phyloP scores from a whole-genome alignment of 1,140 invertebrate genomes.

The Phthorimaea operculella region DNA sequence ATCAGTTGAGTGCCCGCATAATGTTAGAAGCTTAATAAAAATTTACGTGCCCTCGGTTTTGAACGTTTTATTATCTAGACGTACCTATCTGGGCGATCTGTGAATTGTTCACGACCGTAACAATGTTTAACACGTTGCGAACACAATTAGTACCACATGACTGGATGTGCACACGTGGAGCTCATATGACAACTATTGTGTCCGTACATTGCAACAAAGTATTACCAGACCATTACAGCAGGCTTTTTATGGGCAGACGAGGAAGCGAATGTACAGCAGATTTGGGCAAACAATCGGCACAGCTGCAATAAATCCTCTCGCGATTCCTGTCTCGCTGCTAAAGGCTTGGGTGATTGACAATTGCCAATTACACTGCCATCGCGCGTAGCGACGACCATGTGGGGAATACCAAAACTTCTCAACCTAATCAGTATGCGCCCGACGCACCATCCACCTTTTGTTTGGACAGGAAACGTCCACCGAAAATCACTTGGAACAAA shows the following conservation, averaged over 20 bases:
- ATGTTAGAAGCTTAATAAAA: background rate
- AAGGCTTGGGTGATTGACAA: constrained; percentile 54
- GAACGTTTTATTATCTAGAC: constrained; percentile 26
- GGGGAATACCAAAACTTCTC: constrained; percentile 41
- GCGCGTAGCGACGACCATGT: constrained; percentile 31
- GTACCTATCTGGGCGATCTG: background rate
- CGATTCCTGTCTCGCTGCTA: constrained; percentile 9
- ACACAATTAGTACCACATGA: no score
- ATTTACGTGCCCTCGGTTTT: background rate
- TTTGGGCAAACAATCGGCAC: background rate
- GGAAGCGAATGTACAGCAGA: background rate
- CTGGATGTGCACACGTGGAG: no score
- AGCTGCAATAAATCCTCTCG: background rate
- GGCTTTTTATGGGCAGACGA: background rate
- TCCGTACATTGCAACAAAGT: no score
- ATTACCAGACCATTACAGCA: no score
- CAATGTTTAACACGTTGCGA: no score
- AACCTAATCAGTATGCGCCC: constrained; percentile 54
- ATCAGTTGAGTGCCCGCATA: background rate
- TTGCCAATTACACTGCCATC: constrained; percentile 52
- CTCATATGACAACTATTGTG: no score
- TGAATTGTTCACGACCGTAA: background rate
- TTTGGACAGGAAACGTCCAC: constrained; percentile 61
- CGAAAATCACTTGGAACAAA: constrained; percentile 45
- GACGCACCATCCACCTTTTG: constrained; percentile 45